Evolutionary conservation across 2,888 invertebrate species (phyloP).

Genomic region (Pyrrhosoma nymphula): DNA sequence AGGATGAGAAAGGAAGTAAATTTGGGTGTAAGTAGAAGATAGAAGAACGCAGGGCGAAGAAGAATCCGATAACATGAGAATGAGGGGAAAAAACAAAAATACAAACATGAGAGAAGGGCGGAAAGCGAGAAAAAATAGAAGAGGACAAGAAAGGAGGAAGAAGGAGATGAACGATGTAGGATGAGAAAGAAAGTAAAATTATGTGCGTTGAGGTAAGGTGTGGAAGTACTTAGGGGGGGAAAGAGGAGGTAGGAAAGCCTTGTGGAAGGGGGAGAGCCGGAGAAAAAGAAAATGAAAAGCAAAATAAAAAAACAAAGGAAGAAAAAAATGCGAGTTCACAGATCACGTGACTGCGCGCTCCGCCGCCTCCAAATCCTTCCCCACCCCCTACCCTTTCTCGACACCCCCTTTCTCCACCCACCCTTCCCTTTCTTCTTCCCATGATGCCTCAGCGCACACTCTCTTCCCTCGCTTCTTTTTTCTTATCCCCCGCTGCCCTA

Average conservation of each 20-base stretch:
- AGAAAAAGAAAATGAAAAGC: neutral
- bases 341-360: conserved; percentile 42
- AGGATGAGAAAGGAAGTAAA: no score
- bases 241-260: neutral
- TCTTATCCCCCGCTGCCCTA: neutral
- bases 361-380: conserved; percentile 35
- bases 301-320: neutral
- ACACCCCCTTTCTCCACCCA: neutral
- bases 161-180: neutral
- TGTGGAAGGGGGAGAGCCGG: neutral
- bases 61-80: no score
- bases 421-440: neutral
- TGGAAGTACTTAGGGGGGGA: neutral
- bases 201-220: neutral
- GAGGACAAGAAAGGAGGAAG: no score
- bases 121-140: no score
- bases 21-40: no score
- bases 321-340: neutral
- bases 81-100: no score
- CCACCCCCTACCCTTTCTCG: neutral
- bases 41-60: neutral
- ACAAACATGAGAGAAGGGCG: no score
- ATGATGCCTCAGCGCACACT: neutral
- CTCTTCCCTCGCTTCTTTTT: neutral
- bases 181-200: neutral